Evolutionary conservation across 2,888 invertebrate species (phyloP).

Genomic region (Scelioninae gen. 2): DNA sequence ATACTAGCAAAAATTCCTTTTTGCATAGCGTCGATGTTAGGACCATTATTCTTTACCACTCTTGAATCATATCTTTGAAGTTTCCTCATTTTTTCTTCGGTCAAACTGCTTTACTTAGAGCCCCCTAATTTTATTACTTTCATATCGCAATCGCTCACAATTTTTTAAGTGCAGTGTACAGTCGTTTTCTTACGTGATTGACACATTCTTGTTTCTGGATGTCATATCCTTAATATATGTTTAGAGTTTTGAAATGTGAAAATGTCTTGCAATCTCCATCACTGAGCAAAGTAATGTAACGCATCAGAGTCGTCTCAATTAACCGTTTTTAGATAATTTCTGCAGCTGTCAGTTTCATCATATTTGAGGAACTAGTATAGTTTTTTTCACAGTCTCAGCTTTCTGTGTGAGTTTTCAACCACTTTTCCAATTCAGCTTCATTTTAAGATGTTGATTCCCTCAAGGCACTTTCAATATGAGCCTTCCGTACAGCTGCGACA

Average conservation of each 20-base stretch:
- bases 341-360: conserved; percentile 23
- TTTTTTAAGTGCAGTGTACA: conserved; percentile 27
- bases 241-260: conserved; percentile 11
- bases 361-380: conserved; percentile 15
- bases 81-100: conserved; percentile 36
- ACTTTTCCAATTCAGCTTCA: conserved; percentile 12
- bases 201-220: conserved; percentile 18
- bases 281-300: conserved; percentile 4
- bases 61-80: conserved; percentile 35
- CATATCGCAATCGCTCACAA: not conserved
- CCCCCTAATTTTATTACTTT: conserved; percentile 25
- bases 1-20: conserved; percentile 51
- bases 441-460: too few species aligned
- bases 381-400: conserved; percentile 21
- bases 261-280: conserved; percentile 26
- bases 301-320: conserved; percentile 13
- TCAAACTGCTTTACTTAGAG: conserved; percentile 26
- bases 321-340: conserved; percentile 22
- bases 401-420: conserved; percentile 19
- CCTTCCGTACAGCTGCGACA: too few species aligned
- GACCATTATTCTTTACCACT: conserved; percentile 41
- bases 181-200: conserved; percentile 18
- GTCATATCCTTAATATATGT: conserved; percentile 11
- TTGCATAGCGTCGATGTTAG: conserved; percentile 40
- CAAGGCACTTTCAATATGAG: too few species aligned